phyloP scores from a whole-genome alignment of 2,113 vertebrate species.

The Nerophis ophidion region DNA sequence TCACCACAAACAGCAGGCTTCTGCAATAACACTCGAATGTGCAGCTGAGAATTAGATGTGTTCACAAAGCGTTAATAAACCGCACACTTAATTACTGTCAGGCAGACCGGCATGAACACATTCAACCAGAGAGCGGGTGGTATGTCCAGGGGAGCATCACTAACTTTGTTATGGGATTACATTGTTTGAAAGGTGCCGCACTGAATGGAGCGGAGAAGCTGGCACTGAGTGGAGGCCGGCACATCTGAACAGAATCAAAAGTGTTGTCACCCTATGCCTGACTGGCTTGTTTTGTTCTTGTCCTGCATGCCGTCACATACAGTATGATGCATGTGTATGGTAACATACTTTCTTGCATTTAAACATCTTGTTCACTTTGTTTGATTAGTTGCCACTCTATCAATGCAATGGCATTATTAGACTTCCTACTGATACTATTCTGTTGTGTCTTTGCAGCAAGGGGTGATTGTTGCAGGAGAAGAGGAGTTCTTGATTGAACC shows the following conservation, averaged over 20 bases:
- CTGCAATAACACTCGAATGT: conserved; percentile 48
- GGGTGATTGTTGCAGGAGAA: conserved; percentile 89
- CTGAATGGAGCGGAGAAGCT: conserved; percentile 41
- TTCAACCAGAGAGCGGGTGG: conserved; percentile 54
- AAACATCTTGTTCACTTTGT: too few species aligned
- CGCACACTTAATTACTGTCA: conserved; percentile 64
- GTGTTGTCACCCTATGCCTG: conserved; percentile 42
- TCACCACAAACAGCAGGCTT: conserved; percentile 48
- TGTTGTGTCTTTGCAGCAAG: conserved; percentile 77
- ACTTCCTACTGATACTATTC: conserved; percentile 3
- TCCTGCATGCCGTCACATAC: conserved; percentile 38
- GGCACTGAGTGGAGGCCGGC: conserved; percentile 38
- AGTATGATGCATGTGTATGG: conserved; percentile 15
- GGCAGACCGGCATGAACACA: conserved; percentile 59
- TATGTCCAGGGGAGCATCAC: conserved; percentile 65
- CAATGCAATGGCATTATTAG: background rate
- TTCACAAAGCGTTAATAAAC: conserved; percentile 64
- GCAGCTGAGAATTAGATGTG: conserved; percentile 56
- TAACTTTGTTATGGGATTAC: conserved; percentile 72
- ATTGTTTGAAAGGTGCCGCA: conserved; percentile 55
- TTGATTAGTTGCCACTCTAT: too few species aligned
- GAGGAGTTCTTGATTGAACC: conserved; percentile 98
- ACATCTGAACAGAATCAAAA: conserved; percentile 55
- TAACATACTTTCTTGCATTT: too few species aligned
- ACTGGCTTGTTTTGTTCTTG: conserved; percentile 40